A percentile compares a stretch with the other conserved stretches of the same genome.
These are phyloP conservation scores for Dinothrombium tinctorium DNA, from an alignment of 1,140 invertebrate genomes.

Conservation along the genomic window DNA sequence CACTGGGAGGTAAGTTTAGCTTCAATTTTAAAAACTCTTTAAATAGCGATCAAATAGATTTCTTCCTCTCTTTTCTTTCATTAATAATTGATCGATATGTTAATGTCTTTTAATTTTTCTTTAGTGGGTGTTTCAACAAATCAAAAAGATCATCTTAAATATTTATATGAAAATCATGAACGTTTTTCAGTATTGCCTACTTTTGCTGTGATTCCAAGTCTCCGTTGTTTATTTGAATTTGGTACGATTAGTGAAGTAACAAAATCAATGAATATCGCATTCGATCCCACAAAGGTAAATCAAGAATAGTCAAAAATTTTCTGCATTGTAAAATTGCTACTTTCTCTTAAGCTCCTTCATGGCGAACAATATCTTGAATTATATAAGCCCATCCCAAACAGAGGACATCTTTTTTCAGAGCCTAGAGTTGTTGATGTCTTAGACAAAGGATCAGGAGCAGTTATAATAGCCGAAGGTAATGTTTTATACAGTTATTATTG, in stretches of 20 bases:
- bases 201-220: conserved; percentile 52
- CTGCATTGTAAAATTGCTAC: too few species aligned
- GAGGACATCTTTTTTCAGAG: conserved; percentile 39
- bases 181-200: conserved; percentile 62
- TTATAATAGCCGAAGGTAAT: conserved; percentile 52
- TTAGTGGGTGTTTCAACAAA: conserved; percentile 55
- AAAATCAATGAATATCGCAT: conserved; percentile 32
- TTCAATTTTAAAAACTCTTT: too few species aligned
- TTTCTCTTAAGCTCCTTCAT: too few species aligned
- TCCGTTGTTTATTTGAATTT: conserved; percentile 31
- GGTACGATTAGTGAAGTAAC: conserved; percentile 32
- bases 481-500: too few species aligned
- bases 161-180: conserved; percentile 69
- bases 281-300: conserved; percentile 48
- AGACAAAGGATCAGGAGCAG: conserved; percentile 76
- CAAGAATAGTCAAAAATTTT: too few species aligned
- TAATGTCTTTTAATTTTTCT: not conserved
- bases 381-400: conserved; percentile 41
- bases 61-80: not conserved
- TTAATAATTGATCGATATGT: not conserved
- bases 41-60: conserved; percentile 4
- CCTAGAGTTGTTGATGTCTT: conserved; percentile 48
- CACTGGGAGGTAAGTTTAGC: conserved; percentile 60
- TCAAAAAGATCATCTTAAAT: conserved; percentile 46
- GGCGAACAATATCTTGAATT: conserved; percentile 92